Evolutionary conservation across 2,113 vertebrate genomes (phyloP).

Genomic region (Nibea coibor): DNA sequence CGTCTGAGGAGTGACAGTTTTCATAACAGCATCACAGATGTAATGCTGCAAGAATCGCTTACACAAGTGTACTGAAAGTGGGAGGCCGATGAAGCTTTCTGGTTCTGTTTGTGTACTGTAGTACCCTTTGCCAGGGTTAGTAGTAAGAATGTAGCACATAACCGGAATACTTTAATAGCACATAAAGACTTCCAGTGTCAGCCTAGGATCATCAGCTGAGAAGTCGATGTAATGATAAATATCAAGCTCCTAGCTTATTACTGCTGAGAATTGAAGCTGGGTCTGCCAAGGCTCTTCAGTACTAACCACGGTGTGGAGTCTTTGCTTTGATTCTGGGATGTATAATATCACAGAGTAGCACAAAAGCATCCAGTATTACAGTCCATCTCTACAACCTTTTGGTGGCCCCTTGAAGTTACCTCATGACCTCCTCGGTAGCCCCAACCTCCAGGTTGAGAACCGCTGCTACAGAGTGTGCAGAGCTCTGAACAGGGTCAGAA

Average conservation of each 20-base stretch:
- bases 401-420: too few species aligned
- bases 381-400: background rate
- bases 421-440: too few species aligned
- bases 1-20: slow-evolving; percentile 42
- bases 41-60: background rate
- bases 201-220: background rate
- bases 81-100: background rate
- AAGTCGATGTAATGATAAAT: background rate
- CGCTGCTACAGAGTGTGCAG: too few species aligned
- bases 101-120: background rate
- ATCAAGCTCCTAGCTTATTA: background rate
- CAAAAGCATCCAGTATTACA: background rate
- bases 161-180: background rate
- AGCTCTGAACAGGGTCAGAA: background rate
- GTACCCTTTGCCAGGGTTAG: background rate
- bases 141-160: background rate
- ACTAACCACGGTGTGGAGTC: background rate
- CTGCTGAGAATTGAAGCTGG: background rate
- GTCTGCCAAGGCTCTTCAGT: background rate
- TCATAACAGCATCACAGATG: slow-evolving; percentile 23
- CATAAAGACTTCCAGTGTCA: background rate
- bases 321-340: background rate
- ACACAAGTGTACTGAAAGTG: background rate
- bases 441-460: too few species aligned
- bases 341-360: background rate